Percentiles rank a stretch among this genome's conserved stretches.
phyloP scores from a whole-genome alignment of 2,888 invertebrate species.

The Scrobipalpa atriplicella region DNA sequence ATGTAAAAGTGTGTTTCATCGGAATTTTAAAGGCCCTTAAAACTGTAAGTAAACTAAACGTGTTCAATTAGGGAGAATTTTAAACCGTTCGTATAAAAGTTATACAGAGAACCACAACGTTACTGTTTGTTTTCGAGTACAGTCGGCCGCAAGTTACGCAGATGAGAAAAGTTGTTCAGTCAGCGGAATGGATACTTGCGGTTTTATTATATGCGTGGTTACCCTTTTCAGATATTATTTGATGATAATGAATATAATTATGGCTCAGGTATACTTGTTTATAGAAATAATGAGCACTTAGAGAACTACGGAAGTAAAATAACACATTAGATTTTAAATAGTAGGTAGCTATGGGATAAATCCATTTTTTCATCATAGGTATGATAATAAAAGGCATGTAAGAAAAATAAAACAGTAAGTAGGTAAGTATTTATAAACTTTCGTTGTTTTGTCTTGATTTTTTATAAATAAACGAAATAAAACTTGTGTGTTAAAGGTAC shows the following conservation, averaged over 20 bases:
- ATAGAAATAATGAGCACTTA: too few species aligned
- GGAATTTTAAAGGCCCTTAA: neutral
- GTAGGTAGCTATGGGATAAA: too few species aligned
- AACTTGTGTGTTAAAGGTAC: neutral
- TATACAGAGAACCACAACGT: slow-evolving; percentile 16
- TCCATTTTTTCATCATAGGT: too few species aligned
- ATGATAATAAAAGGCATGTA: too few species aligned
- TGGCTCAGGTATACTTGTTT: neutral
- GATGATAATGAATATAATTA: slow-evolving; percentile 2
- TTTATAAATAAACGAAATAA: too few species aligned
- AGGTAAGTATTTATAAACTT: too few species aligned
- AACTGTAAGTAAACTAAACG: slow-evolving; percentile 13
- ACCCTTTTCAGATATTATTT: slow-evolving; percentile 5
- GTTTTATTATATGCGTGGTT: neutral
- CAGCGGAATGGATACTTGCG: slow-evolving; percentile 15
- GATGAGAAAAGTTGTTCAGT: slow-evolving; percentile 27
- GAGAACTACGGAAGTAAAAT: too few species aligned
- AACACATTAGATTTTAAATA: too few species aligned
- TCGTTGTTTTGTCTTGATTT: too few species aligned
- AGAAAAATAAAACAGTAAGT: too few species aligned
- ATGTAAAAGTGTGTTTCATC: neutral
- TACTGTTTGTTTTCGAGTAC: slow-evolving; percentile 27
- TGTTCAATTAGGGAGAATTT: slow-evolving; percentile 28
- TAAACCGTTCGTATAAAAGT: slow-evolving; percentile 29
- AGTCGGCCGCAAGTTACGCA: slow-evolving; percentile 27